phyloP scores from a whole-genome alignment of 2,113 vertebrate species.

The Malurus alboscapulatus region DNA sequence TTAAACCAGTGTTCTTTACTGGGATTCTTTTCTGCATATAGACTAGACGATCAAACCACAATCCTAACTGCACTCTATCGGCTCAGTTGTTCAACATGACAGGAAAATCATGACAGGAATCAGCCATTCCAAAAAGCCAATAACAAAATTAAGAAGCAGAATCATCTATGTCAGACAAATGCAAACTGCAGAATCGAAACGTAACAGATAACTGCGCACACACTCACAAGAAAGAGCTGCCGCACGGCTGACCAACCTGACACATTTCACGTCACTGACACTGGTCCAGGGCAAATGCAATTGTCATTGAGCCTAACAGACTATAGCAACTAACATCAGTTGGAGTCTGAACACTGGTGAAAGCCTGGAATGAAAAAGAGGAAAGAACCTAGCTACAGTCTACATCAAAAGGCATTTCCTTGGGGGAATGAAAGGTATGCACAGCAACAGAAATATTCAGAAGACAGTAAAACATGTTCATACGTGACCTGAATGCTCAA shows the following conservation, averaged over 20 bases:
- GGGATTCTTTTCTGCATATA: not conserved
- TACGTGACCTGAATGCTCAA: not conserved
- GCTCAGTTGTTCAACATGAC: not conserved
- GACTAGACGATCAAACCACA: not conserved
- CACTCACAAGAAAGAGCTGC: not conserved
- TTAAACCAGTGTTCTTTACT: not conserved
- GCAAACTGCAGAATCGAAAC: not conserved
- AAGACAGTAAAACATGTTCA: not conserved
- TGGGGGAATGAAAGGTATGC: not conserved
- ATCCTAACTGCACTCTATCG: not conserved
- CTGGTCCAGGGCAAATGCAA: not conserved
- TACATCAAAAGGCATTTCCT: not conserved
- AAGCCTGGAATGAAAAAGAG: not conserved
- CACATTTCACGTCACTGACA: rapidly evolving
- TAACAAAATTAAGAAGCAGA: not conserved
- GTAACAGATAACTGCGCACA: not conserved
- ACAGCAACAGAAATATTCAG: not conserved
- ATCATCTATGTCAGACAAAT: rapidly evolving
- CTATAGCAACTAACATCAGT: not conserved
- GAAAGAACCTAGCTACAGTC: not conserved
- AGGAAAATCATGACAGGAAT: not conserved
- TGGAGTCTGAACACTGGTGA: not conserved
- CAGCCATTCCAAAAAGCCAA: not conserved
- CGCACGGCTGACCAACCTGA: not conserved
- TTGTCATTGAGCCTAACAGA: not conserved